phyloP scores from a whole-genome alignment of 2,888 invertebrate genomes.

The Phengaris alcon region DNA sequence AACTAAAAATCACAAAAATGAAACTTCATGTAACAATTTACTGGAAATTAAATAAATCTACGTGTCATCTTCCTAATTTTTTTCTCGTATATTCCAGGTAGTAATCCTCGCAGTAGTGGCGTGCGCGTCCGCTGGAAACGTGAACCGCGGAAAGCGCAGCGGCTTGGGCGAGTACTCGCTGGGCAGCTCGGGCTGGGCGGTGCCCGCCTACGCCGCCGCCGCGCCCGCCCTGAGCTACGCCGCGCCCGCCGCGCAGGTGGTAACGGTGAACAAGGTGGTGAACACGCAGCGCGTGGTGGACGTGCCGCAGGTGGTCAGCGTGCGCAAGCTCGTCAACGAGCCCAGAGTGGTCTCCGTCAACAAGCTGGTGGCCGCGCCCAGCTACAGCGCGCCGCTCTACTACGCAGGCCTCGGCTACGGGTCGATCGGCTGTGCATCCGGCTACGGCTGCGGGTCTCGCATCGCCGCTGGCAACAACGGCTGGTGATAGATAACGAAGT shows the following conservation, averaged over 20 bases:
- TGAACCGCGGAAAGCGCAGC: conserved; percentile 40
- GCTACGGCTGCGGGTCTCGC: conserved; percentile 32
- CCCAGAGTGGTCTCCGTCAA: conserved; percentile 58
- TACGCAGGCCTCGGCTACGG: conserved; percentile 33
- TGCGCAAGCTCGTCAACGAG: conserved; percentile 53
- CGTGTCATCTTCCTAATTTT: neutral
- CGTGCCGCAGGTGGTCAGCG: conserved; percentile 50
- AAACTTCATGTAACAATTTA: no score
- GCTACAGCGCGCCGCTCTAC: conserved; percentile 34
- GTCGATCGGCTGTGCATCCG: conserved; percentile 30
- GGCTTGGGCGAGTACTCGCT: conserved; percentile 7
- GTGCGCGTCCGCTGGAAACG: conserved; percentile 34
- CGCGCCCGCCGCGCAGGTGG: conserved; percentile 39
- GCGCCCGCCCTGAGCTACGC: conserved; percentile 22
- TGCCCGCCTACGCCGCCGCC: conserved; percentile 37
- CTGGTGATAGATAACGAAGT: conserved; percentile 40
- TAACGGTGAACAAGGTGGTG: conserved; percentile 53
- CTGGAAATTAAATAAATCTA: neutral
- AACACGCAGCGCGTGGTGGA: conserved; percentile 47
- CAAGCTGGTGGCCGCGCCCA: conserved; percentile 50
- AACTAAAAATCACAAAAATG: no score
- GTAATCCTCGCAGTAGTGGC: conserved; percentile 37
- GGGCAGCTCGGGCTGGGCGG: conserved; percentile 23
- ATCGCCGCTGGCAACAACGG: conserved; percentile 32
- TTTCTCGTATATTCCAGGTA: conserved; percentile 32